Evolutionary conservation across 2,888 invertebrate species (phyloP).

Genomic region (Dicranocentrus wangi): DNA sequence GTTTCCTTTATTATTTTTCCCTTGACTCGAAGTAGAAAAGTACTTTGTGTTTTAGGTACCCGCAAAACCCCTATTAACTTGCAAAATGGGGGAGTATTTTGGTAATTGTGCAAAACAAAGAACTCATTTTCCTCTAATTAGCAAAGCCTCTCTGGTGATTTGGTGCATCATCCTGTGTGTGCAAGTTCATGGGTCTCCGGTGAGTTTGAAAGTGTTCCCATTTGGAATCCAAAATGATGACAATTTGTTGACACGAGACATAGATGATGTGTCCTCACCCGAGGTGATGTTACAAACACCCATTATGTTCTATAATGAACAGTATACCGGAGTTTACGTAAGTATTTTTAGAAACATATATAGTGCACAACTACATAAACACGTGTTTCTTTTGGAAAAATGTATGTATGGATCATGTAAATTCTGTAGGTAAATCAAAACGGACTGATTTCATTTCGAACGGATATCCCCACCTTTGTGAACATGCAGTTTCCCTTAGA

Average conservation of each 20-base stretch:
- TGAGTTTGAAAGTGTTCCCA: slow-evolving; percentile 78
- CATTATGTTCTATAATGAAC: slow-evolving; percentile 85
- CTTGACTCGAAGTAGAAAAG: neutral
- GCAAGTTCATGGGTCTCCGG: slow-evolving; percentile 73
- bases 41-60: no score
- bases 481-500: slow-evolving; percentile 92
- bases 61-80: no score
- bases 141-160: neutral
- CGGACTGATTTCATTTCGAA: slow-evolving; percentile 90
- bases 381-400: slow-evolving; percentile 19
- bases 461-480: slow-evolving; percentile 89
- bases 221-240: slow-evolving; percentile 78
- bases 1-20: neutral
- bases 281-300: slow-evolving; percentile 83
- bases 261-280: slow-evolving; percentile 80
- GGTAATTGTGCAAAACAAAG: slow-evolving; percentile 1
- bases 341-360: no score
- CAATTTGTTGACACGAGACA: slow-evolving; percentile 76
- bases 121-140: slow-evolving; percentile 12
- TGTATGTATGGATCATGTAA: neutral
- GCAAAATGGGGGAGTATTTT: slow-evolving; percentile 5
- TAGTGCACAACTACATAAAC: no score
- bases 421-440: slow-evolving; percentile 89
- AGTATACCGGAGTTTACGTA: slow-evolving; percentile 86
- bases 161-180: slow-evolving; percentile 9